A percentile compares a stretch with the other conserved stretches of the same genome.
Conservation (phyloP, 2,797 vertebrate species). For the Gobionotothen gibberifrons region DNA sequence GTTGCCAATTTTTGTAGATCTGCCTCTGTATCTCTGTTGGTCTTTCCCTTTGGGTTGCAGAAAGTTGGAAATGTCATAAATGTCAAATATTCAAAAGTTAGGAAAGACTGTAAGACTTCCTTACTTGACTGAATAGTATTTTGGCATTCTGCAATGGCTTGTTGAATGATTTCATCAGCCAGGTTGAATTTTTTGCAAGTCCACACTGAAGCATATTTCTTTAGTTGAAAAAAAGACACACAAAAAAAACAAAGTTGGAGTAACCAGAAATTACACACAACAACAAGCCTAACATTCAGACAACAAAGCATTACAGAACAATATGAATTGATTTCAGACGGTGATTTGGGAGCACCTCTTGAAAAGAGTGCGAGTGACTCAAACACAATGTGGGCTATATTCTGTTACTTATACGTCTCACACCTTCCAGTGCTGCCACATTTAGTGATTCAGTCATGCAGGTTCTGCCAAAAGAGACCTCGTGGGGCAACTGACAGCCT, state of each 20-base stretch:
- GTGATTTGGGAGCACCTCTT: constrained; percentile 34
- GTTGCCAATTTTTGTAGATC: not conserved
- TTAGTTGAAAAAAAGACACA: constrained; percentile 1
- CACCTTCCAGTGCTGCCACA: constrained; percentile 36
- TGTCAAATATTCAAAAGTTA: constrained; percentile 24
- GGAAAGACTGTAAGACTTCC: not conserved
- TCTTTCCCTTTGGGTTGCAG: not conserved
- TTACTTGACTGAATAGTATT: not conserved
- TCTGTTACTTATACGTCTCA: constrained; percentile 28
- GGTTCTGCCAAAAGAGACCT: constrained; percentile 59
- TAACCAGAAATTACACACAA: not conserved
- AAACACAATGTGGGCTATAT: constrained; percentile 26
- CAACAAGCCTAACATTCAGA: constrained; percentile 4
- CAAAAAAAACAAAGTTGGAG: constrained; percentile 4
- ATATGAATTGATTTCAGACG: constrained; percentile 48
- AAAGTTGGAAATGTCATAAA: not conserved
- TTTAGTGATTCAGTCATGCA: constrained; percentile 60
- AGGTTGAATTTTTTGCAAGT: not conserved
- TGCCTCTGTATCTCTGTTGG: not conserved
- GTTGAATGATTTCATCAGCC: constrained; percentile 6
- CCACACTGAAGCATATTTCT: constrained; percentile 4
- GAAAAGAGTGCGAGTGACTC: constrained; percentile 25
- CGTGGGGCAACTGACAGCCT: constrained; percentile 41
- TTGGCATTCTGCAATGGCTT: constrained; percentile 5
- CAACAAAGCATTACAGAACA: constrained; percentile 39